phyloP scores from a whole-genome alignment of 2,113 vertebrate species.

The Apus apus region DNA sequence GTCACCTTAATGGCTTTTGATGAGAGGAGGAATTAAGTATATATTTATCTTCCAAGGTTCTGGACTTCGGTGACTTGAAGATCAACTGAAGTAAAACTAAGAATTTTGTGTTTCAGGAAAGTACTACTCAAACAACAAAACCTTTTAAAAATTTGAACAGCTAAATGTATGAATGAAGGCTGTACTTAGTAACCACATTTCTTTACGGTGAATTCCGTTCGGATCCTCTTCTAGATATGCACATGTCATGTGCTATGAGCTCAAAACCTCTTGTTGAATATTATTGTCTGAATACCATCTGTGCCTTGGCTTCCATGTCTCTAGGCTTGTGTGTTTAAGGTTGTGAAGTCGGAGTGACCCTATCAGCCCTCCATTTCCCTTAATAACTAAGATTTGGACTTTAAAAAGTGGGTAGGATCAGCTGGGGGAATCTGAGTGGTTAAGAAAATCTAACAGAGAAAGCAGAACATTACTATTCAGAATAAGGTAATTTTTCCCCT shows the following conservation, averaged over 20 bases:
- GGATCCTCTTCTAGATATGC: not conserved
- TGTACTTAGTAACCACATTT: not conserved
- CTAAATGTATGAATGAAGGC: not conserved
- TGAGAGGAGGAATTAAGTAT: not conserved
- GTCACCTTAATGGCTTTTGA: not conserved
- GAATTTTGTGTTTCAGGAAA: not conserved
- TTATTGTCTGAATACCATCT: not conserved
- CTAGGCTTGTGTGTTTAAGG: not conserved
- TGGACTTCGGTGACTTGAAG: not conserved
- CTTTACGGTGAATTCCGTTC: not conserved
- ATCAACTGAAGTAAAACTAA: not conserved
- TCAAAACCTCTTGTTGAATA: not conserved
- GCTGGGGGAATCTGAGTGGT: not conserved
- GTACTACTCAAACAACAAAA: not conserved
- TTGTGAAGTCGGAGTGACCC: not conserved
- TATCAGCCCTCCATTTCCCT: not conserved
- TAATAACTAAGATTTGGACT: not conserved
- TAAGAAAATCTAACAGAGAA: not conserved
- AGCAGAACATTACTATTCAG: not conserved
- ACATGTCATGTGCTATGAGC: not conserved
- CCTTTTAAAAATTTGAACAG: not conserved
- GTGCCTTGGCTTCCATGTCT: not conserved
- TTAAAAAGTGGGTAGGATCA: not conserved
- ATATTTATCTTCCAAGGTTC: not conserved
- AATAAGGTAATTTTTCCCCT: not conserved